A percentile compares a stretch with the other conserved stretches of the same genome.
Evolutionary conservation across 2,797 vertebrate species (phyloP).

Genomic region (Anguilla anguilla): DNA sequence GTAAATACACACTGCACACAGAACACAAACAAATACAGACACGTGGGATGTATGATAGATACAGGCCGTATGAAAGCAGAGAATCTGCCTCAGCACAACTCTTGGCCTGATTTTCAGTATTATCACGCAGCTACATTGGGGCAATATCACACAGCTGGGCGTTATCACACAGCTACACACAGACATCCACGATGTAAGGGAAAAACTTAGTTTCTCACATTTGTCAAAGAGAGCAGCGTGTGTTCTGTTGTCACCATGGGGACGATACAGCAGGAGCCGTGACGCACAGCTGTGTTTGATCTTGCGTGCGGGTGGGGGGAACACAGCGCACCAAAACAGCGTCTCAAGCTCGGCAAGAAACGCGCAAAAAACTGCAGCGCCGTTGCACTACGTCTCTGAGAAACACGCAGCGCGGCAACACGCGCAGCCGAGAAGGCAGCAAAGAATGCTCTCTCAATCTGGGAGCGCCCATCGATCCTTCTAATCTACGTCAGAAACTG

Average conservation of each 20-base stretch:
- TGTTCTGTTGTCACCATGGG: conserved; percentile 24
- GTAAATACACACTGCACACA: not conserved
- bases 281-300: conserved; percentile 20
- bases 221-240: not conserved
- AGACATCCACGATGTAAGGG: not conserved
- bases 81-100: not conserved
- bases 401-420: not conserved
- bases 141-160: not conserved
- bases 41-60: not conserved
- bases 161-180: conserved; percentile 8
- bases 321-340: not conserved
- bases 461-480: not conserved
- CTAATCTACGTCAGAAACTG: not conserved
- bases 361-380: not conserved
- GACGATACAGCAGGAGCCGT: conserved; percentile 44
- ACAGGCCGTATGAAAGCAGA: not conserved
- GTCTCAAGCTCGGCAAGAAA: not conserved
- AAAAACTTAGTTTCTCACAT: not conserved
- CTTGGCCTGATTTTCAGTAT: not conserved
- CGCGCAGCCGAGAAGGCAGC: not conserved
- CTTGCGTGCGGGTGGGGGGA: not conserved
- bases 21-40: not conserved
- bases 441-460: not conserved
- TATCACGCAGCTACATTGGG: not conserved
- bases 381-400: not conserved